Percentiles rank a stretch among this genome's conserved stretches.
Evolutionary conservation across 2,888 invertebrate genomes (phyloP).

Genomic region (Eumerus sabulonum): DNA sequence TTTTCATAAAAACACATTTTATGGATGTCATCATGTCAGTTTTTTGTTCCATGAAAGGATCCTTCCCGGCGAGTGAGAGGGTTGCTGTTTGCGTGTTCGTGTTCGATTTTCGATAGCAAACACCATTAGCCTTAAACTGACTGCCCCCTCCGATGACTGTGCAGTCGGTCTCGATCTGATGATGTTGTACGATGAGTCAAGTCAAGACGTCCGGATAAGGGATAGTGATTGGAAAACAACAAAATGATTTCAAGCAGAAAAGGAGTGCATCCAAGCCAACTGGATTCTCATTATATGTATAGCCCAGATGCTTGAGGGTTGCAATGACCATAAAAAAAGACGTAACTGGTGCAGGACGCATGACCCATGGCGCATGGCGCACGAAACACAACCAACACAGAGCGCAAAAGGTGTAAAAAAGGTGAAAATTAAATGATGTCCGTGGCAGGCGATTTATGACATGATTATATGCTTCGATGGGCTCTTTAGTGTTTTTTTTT

Average conservation of each 20-base stretch:
- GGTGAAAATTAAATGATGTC: constrained; percentile 66
- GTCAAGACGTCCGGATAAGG: constrained; percentile 41
- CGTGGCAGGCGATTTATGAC: constrained; percentile 66
- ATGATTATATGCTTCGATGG: constrained; percentile 64
- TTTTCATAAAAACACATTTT: constrained; percentile 59
- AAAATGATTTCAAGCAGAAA: constrained; percentile 36
- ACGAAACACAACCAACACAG: no score
- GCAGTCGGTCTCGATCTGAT: constrained; percentile 40
- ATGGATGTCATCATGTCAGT: constrained; percentile 68
- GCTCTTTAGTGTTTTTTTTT: constrained; percentile 21
- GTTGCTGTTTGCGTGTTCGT: constrained; percentile 51
- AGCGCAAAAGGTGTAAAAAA: constrained; percentile 61
- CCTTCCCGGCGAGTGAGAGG: constrained; percentile 37
- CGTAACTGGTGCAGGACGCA: constrained; percentile 33
- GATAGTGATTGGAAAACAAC: constrained; percentile 56
- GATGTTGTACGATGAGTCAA: constrained; percentile 61
- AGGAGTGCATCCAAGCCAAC: constrained; percentile 35
- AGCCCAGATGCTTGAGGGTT: constrained; percentile 47
- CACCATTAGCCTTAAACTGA: constrained; percentile 48
- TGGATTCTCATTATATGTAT: constrained; percentile 50
- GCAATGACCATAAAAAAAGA: constrained; percentile 44
- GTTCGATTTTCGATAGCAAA: constrained; percentile 68
- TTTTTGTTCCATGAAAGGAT: constrained; percentile 19
- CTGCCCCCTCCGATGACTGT: constrained; percentile 21
- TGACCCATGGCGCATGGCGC: no score